These are phyloP conservation scores for Rhorus exstirpatorius DNA, from an alignment of 2,888 invertebrate genomes.

Conservation along the genomic window DNA sequence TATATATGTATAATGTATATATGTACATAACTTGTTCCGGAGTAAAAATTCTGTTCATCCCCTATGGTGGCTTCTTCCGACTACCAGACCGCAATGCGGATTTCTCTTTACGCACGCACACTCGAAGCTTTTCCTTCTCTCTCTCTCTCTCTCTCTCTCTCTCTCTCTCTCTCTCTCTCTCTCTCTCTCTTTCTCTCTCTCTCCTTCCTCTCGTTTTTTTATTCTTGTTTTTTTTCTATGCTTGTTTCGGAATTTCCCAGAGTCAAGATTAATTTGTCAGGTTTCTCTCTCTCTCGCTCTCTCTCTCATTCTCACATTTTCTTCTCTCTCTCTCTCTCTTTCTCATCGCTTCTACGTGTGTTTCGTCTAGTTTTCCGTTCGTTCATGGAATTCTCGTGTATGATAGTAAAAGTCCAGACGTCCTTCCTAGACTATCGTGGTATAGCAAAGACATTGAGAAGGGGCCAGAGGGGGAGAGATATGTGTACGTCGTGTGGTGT, in stretches of 20 bases:
- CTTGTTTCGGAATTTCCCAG: slow-evolving; percentile 60
- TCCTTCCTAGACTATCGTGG: slow-evolving; percentile 6
- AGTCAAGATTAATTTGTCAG: slow-evolving; percentile 69
- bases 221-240: background rate
- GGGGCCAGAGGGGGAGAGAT: background rate
- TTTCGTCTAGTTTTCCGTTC: slow-evolving; percentile 8
- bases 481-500: background rate
- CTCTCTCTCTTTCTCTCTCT: slow-evolving; percentile 6
- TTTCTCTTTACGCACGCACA: slow-evolving; percentile 72
- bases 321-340: slow-evolving; percentile 5
- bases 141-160: slow-evolving; percentile 28
- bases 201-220: background rate
- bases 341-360: background rate
- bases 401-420: slow-evolving; percentile 19
- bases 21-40: slow-evolving; percentile 42
- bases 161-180: slow-evolving; percentile 4
- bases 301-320: slow-evolving; percentile 1
- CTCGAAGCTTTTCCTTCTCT: slow-evolving; percentile 64
- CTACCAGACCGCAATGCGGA: slow-evolving; percentile 79
- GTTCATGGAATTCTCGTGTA: slow-evolving; percentile 32
- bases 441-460: background rate
- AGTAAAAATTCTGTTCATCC: slow-evolving; percentile 58
- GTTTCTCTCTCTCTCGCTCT: slow-evolving; percentile 35
- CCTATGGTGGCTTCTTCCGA: slow-evolving; percentile 65
- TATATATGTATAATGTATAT: background rate